These are phyloP conservation scores for Drosophila melanogaster DNA, from an alignment of 1,140 invertebrate species.

Conservation along the genomic window Release_6_plus_ISO1_MT NT_037436.4:5682501-5683000, in stretches of 20 bases:
- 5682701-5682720: constrained; percentile 11
- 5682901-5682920: constrained; percentile 28
- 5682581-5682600: constrained; percentile 16
- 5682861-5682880: constrained; percentile 37
- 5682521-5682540: constrained; percentile 36
- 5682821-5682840: constrained; percentile 48
- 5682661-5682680: constrained; percentile 25
- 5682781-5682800: neutral
- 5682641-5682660: constrained; percentile 58
- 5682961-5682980: constrained; percentile 21
- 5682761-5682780: constrained; percentile 43
- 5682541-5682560: constrained; percentile 31
- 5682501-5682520: constrained; percentile 46
- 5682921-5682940: constrained; percentile 69
- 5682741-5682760: constrained; percentile 82
- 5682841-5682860: constrained; percentile 26
- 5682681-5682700: constrained; percentile 19
- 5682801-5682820: constrained; percentile 24
- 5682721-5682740: constrained; percentile 68
- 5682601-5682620: constrained; percentile 49
- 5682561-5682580: neutral
- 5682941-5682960: constrained; percentile 23
- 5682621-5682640: constrained; percentile 66
- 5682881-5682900: constrained; percentile 16
- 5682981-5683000: neutral